These are phyloP conservation scores for Cricetomys ansorgei DNA, from an alignment of 2,113 vertebrate species.

Conservation along the genomic window DNA sequence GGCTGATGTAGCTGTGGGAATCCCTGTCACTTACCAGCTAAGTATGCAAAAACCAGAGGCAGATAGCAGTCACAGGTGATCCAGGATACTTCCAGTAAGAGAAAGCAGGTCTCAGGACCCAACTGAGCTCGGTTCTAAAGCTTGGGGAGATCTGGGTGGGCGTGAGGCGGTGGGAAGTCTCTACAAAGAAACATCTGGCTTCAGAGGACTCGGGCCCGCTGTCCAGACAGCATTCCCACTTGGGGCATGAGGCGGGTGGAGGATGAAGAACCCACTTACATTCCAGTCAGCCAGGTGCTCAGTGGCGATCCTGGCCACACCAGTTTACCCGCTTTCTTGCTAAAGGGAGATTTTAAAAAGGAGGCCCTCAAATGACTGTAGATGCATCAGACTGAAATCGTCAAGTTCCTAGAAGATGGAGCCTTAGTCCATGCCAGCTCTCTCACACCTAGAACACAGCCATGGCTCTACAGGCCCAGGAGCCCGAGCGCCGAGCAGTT, in stretches of 20 bases:
- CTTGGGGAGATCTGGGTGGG: no score
- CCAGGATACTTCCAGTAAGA: background rate
- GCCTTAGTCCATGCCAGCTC: background rate
- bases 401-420: background rate
- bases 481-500: background rate
- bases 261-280: background rate
- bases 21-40: background rate
- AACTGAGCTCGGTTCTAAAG: background rate
- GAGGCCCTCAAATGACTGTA: background rate
- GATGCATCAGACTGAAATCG: no score
- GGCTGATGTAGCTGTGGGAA: background rate
- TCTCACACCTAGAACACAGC: accelerated
- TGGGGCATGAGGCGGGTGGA: background rate
- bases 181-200: no score
- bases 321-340: background rate
- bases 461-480: background rate
- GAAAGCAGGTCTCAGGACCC: accelerated
- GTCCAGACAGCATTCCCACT: background rate
- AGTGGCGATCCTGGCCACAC: no score
- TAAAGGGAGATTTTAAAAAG: background rate
- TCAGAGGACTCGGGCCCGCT: background rate
- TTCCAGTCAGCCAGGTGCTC: background rate
- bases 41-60: background rate
- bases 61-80: accelerated
- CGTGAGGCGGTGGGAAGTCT: accelerated